A percentile compares a stretch with the other conserved stretches of the same genome.
phyloP scores from a whole-genome alignment of 2,888 invertebrate genomes.

The Liodrosophila aerea region DNA sequence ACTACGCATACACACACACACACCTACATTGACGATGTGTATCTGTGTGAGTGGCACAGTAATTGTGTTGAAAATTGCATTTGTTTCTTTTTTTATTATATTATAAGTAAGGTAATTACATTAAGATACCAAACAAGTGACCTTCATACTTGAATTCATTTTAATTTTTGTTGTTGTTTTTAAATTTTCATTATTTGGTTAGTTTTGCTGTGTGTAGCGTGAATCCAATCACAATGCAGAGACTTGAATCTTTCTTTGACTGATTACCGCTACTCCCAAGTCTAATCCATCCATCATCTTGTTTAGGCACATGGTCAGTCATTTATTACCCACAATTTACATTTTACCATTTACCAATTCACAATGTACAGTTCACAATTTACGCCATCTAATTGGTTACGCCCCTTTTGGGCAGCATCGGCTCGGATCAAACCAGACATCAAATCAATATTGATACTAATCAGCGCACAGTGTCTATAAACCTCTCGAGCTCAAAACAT shows the following conservation, averaged over 20 bases:
- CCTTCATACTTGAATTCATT: slow-evolving; percentile 60
- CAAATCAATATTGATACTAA: slow-evolving; percentile 26
- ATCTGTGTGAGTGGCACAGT: slow-evolving; percentile 30
- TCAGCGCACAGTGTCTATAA: slow-evolving; percentile 34
- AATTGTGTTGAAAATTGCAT: slow-evolving; percentile 66
- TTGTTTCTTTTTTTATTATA: slow-evolving; percentile 50
- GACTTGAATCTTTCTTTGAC: slow-evolving; percentile 9
- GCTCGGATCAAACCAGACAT: slow-evolving; percentile 11
- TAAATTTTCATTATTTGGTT: slow-evolving; percentile 3
- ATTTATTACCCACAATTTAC: too few species aligned
- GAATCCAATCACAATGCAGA: slow-evolving; percentile 6
- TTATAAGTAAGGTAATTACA: slow-evolving; percentile 66
- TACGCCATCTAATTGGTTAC: slow-evolving; percentile 48
- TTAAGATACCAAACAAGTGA: slow-evolving; percentile 58
- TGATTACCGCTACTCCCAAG: too few species aligned
- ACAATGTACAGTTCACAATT: slow-evolving; percentile 34
- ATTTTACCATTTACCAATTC: too few species aligned
- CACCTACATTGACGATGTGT: background rate
- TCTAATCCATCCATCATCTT: too few species aligned
- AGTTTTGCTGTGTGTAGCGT: background rate
- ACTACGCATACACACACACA: slow-evolving; percentile 10
- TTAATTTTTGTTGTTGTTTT: slow-evolving; percentile 15
- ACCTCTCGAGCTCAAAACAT: slow-evolving; percentile 19
- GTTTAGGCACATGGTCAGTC: too few species aligned
- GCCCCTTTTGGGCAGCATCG: slow-evolving; percentile 42